Percentiles rank a stretch among this genome's conserved stretches.
These are phyloP conservation scores for Danio jaintianensis DNA, from an alignment of 2,797 vertebrate genomes.

Conservation along the genomic window DNA sequence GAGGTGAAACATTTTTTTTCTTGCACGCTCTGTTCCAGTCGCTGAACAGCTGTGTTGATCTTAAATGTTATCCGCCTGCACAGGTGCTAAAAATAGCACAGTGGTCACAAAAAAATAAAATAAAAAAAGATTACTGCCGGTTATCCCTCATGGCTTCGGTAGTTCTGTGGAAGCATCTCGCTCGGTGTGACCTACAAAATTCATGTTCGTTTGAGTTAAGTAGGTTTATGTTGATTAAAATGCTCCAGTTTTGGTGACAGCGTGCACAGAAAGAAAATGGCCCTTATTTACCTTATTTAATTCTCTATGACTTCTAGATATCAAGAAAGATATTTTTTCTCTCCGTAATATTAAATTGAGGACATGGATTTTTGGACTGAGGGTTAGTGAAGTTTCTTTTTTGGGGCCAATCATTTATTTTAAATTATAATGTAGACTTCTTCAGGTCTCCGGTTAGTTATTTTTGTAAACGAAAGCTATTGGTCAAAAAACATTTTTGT, in stretches of 20 bases:
- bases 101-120: not conserved
- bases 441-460: not conserved
- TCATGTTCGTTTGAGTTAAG: not conserved
- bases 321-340: no score
- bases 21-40: not conserved
- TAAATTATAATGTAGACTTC: not conserved
- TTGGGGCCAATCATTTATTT: not conserved
- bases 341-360: no score
- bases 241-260: no score
- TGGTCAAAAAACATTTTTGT: no score
- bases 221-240: conserved; percentile 32
- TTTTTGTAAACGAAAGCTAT: no score
- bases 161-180: conserved; percentile 10
- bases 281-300: not conserved
- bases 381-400: not conserved
- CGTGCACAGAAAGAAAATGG: not conserved
- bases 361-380: not conserved
- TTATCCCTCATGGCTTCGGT: conserved; percentile 10
- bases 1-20: conserved; percentile 20
- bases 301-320: not conserved
- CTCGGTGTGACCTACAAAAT: conserved; percentile 12
- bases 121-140: conserved; percentile 7
- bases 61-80: conserved; percentile 4
- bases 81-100: conserved; percentile 43
- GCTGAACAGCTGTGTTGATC: conserved; percentile 11